Evolutionary conservation across 2,888 invertebrate species (phyloP).

Genomic region (Chouioia cunea): DNA sequence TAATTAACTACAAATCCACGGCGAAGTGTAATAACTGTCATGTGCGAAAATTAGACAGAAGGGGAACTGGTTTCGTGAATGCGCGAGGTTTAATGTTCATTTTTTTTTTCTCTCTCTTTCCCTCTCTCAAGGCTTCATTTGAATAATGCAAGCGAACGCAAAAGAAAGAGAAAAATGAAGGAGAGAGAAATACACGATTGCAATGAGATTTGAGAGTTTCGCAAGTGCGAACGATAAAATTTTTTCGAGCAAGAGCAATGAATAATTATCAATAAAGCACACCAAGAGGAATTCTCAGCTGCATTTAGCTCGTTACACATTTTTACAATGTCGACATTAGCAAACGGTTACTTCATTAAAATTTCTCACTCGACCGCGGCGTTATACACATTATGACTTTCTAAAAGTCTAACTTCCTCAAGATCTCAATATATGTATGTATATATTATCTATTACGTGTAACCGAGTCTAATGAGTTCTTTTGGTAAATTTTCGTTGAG

Average conservation of each 20-base stretch:
- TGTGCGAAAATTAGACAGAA: constrained; percentile 19
- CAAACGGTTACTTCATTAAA: constrained; percentile 21
- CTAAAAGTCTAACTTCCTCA: constrained; percentile 16
- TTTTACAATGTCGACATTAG: constrained; percentile 7
- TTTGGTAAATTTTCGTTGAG: too few relatives aligned
- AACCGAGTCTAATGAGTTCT: too few relatives aligned
- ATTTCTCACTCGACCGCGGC: constrained; percentile 23
- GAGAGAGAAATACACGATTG: too few relatives aligned
- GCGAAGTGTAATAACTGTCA: constrained; percentile 26
- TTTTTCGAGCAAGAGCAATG: too few relatives aligned
- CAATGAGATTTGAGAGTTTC: too few relatives aligned
- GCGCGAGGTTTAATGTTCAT: constrained; percentile 6
- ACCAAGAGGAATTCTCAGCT: too few relatives aligned
- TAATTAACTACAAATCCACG: constrained; percentile 32
- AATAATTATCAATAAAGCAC: too few relatives aligned
- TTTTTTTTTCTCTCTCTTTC: background rate
- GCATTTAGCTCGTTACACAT: background rate
- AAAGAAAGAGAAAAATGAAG: background rate
- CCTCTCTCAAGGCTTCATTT: constrained; percentile 5
- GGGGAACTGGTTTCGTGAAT: constrained; percentile 21
- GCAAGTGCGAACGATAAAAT: too few relatives aligned
- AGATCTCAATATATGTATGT: background rate
- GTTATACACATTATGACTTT: constrained; percentile 19
- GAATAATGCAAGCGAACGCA: constrained; percentile 1
- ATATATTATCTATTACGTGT: too few relatives aligned